Percentiles rank a stretch among this genome's conserved stretches.
Evolutionary conservation across 2,113 vertebrate species (phyloP).

Genomic region (Apus apus): DNA sequence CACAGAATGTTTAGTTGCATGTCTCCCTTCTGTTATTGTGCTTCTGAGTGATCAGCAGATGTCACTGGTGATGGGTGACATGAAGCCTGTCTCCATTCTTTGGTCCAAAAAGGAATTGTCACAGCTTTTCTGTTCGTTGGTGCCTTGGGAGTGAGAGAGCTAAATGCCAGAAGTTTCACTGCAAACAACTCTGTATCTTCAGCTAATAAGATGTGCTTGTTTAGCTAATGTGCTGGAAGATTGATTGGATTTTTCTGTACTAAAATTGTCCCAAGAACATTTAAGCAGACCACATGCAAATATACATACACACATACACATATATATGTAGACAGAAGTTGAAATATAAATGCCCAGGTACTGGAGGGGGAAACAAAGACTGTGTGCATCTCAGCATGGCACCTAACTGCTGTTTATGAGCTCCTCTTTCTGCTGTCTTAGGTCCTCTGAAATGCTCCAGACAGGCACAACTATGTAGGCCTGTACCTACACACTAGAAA

Average conservation of each 20-base stretch:
- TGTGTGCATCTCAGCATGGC: background rate
- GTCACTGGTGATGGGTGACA: constrained; percentile 56
- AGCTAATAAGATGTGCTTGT: background rate
- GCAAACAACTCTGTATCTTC: background rate
- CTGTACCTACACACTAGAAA: background rate
- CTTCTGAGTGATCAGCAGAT: constrained; percentile 66
- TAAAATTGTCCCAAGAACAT: background rate
- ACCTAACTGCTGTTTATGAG: background rate
- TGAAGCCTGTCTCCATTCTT: constrained; percentile 36
- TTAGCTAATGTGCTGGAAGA: background rate
- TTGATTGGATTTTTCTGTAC: background rate
- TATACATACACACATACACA: background rate
- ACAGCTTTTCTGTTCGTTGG: background rate
- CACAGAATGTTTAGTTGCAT: constrained; percentile 70
- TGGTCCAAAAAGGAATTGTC: background rate
- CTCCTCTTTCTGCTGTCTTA: background rate
- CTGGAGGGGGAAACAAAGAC: background rate
- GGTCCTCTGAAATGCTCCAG: background rate
- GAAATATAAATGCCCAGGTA: background rate
- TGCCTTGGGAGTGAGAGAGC: background rate
- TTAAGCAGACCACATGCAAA: background rate
- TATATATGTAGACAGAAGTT: background rate
- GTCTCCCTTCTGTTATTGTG: constrained; percentile 69
- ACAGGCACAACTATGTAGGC: background rate
- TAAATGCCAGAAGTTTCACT: background rate